phyloP scores from a whole-genome alignment of 2,113 vertebrate species.

The Illadopsis cleaveri region DNA sequence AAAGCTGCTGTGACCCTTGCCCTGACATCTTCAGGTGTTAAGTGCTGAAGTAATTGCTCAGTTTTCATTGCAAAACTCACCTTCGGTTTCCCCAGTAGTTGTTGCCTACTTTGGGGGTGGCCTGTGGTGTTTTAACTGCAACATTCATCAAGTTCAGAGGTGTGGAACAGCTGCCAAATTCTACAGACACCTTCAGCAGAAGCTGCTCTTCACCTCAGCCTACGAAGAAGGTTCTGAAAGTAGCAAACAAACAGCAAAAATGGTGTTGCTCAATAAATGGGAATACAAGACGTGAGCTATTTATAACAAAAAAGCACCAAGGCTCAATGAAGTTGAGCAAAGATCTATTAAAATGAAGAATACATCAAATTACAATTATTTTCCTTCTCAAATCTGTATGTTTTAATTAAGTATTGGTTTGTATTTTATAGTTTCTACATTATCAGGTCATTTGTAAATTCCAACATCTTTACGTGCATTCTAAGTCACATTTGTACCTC shows the following conservation, averaged over 20 bases:
- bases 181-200: neutral
- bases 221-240: neutral
- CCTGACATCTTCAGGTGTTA: neutral
- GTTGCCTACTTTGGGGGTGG: neutral
- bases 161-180: neutral
- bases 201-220: neutral
- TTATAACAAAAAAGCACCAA: neutral
- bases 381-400: neutral
- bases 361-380: neutral
- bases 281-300: neutral
- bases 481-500: neutral
- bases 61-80: neutral
- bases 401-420: conserved; percentile 2
- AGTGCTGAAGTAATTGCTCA: neutral
- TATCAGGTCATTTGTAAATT: neutral
- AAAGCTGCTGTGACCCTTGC: neutral
- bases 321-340: neutral
- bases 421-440: neutral
- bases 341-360: neutral
- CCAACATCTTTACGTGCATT: neutral
- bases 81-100: neutral
- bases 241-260: neutral
- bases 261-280: neutral
- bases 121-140: neutral
- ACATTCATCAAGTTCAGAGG: accelerated